A percentile compares a stretch with the other conserved stretches of the same genome.
phyloP scores from a whole-genome alignment of 2,113 vertebrate species.

The Engystomops pustulosus region DNA sequence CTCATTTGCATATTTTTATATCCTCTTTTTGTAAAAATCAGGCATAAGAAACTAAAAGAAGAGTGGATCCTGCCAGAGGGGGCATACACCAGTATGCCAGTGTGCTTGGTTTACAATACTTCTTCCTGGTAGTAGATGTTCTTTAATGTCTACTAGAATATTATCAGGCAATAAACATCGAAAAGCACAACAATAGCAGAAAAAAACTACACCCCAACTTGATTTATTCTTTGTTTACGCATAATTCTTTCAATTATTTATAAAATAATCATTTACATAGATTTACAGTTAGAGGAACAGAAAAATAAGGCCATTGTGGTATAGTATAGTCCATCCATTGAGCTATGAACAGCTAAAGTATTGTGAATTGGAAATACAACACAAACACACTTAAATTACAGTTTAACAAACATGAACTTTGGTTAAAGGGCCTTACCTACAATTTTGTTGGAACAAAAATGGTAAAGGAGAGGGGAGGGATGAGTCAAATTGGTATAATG shows the following conservation, averaged over 20 bases:
- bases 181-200: constrained; percentile 67
- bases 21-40: too few species aligned
- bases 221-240: constrained; percentile 72
- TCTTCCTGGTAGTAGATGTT: too few species aligned
- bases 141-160: neutral
- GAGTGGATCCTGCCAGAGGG: too few species aligned
- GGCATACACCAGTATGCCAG: too few species aligned
- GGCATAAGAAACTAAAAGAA: too few species aligned
- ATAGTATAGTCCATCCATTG: neutral
- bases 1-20: too few species aligned
- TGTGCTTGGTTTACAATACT: too few species aligned
- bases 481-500: constrained; percentile 45
- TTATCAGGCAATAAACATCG: neutral
- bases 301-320: neutral
- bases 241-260: constrained; percentile 60
- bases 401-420: constrained; percentile 43
- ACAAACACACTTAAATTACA: constrained; percentile 52
- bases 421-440: neutral
- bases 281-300: constrained; percentile 77
- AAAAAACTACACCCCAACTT: constrained; percentile 65
- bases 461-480: neutral
- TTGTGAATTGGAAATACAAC: constrained; percentile 19
- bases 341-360: neutral
- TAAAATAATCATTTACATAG: constrained; percentile 89
- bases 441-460: constrained; percentile 19